Conservation (phyloP, 2,797 vertebrate species). For the Agapornis canus region DNA sequence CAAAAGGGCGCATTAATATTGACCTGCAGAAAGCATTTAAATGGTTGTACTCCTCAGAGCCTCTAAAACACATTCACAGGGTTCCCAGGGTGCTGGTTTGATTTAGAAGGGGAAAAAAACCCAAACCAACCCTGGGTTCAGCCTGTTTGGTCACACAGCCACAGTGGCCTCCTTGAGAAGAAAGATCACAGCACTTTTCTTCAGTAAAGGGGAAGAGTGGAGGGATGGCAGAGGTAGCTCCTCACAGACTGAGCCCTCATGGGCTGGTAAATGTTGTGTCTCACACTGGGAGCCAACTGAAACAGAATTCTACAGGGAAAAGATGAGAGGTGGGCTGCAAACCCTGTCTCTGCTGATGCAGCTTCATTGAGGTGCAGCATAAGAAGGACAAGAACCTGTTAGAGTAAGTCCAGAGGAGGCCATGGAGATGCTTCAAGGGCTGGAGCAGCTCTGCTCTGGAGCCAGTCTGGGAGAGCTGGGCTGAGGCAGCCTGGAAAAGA, state of each 20-base stretch:
- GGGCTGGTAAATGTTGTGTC: neutral
- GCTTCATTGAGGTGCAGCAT: neutral
- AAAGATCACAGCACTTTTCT: neutral
- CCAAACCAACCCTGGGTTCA: neutral
- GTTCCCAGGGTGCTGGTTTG: accelerated
- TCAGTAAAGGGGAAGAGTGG: neutral
- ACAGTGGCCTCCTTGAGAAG: neutral
- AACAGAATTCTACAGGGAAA: neutral
- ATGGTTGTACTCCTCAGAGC: neutral
- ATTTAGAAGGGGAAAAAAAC: neutral
- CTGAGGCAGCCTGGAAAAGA: neutral
- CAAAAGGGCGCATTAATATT: neutral
- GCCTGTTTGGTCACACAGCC: accelerated
- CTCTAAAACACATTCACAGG: neutral
- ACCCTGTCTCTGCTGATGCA: neutral
- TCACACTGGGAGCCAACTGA: accelerated
- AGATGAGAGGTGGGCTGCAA: neutral
- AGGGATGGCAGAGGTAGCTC: neutral
- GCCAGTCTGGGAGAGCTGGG: neutral
- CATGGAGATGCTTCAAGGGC: neutral
- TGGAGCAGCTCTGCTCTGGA: neutral
- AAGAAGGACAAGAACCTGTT: neutral
- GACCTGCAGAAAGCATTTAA: neutral
- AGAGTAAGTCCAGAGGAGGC: neutral
- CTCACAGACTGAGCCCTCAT: neutral